phyloP scores from a whole-genome alignment of 2,888 invertebrate species.

The Lycocerus yunnanus region DNA sequence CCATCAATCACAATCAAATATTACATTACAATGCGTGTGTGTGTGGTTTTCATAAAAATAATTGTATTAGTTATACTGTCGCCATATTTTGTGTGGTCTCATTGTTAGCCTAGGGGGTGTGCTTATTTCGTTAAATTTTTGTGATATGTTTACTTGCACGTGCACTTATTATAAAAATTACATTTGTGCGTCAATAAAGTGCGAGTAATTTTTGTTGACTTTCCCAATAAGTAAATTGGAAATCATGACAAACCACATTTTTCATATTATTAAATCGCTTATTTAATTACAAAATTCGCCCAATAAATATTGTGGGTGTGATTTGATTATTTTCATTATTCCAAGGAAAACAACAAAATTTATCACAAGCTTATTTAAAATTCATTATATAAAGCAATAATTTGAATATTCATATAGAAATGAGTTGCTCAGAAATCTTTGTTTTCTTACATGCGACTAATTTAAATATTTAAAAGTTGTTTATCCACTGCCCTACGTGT shows the following conservation, averaged over 20 bases:
- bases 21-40: constrained; percentile 16
- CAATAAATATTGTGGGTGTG: background rate
- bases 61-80: constrained; percentile 21
- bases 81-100: constrained; percentile 21
- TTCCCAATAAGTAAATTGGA: background rate
- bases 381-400: background rate
- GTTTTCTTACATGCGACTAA: background rate
- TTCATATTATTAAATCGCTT: background rate
- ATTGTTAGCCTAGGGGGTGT: constrained; percentile 15
- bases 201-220: background rate
- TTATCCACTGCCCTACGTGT: background rate
- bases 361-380: background rate
- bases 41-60: constrained; percentile 29
- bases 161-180: background rate
- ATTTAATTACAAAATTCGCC: background rate
- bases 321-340: background rate
- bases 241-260: background rate
- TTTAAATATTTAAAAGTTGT: background rate
- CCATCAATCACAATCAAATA: constrained; percentile 32
- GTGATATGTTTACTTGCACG: constrained; percentile 22
- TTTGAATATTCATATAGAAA: background rate
- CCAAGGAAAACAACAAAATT: background rate
- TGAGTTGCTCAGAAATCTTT: background rate
- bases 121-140: constrained; percentile 19
- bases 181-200: background rate